Evolutionary conservation across 2,888 invertebrate species (phyloP).

Genomic region (Zonitis immaculata): DNA sequence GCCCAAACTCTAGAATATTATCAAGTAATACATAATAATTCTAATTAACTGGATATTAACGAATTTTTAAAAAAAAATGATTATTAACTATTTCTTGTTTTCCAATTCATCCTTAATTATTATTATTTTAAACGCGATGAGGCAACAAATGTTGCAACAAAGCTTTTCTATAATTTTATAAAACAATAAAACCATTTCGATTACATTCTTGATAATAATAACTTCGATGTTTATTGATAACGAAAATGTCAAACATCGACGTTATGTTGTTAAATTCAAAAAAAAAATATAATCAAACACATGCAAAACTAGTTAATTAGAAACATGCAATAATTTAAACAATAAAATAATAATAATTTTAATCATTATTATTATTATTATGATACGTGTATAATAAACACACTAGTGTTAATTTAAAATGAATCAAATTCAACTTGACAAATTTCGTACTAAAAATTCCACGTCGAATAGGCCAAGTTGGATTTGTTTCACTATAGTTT

Average conservation of each 20-base stretch:
- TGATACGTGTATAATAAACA: not conserved
- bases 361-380: not conserved
- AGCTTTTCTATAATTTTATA: not conserved
- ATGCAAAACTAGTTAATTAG: conserved; percentile 23
- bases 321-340: conserved; percentile 27
- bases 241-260: not conserved
- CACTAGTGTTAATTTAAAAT: not conserved
- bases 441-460: too few relatives aligned
- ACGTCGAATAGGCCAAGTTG: too few relatives aligned
- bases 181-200: not conserved
- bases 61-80: not conserved
- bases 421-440: too few relatives aligned
- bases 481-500: not conserved
- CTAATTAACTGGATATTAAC: not conserved
- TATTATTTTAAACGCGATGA: not conserved
- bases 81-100: not conserved
- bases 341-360: conserved; percentile 4
- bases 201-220: not conserved
- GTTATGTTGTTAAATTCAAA: not conserved
- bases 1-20: not conserved
- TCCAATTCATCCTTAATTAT: not conserved
- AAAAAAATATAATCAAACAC: not conserved
- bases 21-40: not conserved
- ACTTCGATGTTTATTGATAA: not conserved
- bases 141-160: not conserved